These are phyloP conservation scores for Ormia ochracea DNA, from an alignment of 2,888 invertebrate genomes.

Conservation along the genomic window DNA sequence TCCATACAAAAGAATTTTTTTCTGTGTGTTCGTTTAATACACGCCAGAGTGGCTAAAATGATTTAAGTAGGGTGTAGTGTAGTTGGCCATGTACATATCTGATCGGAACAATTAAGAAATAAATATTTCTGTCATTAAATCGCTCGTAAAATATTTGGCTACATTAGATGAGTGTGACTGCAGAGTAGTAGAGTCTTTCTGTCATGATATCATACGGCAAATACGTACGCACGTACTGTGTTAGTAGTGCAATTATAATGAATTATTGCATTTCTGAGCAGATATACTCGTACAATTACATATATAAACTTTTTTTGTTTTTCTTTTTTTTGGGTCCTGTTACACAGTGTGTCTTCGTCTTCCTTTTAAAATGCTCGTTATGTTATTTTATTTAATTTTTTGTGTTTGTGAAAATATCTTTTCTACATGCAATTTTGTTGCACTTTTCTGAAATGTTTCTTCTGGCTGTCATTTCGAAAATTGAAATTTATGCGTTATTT, in stretches of 20 bases:
- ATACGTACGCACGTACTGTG: conserved; percentile 44
- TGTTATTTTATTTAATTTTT: too few species aligned
- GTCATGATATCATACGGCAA: conserved; percentile 6
- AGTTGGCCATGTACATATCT: too few species aligned
- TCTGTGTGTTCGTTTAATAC: background rate
- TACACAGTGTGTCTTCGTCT: background rate
- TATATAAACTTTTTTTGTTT: too few species aligned
- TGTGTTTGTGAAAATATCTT: conserved; percentile 23
- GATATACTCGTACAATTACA: too few species aligned
- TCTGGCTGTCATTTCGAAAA: conserved; percentile 38
- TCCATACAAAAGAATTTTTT: too few species aligned
- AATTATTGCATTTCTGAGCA: conserved; percentile 69
- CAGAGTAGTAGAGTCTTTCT: background rate
- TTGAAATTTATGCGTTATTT: conserved; percentile 65
- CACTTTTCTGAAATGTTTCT: conserved; percentile 30
- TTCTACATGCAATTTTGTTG: conserved; percentile 36
- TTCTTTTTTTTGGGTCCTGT: background rate
- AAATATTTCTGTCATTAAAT: conserved; percentile 4
- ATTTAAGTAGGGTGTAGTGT: background rate
- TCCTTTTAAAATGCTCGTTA: conserved; percentile 13
- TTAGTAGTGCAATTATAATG: conserved; percentile 72
- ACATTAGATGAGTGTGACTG: background rate
- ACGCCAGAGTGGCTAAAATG: background rate
- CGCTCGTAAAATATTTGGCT: background rate
- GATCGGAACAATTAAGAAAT: background rate